Evolutionary conservation across 2,888 invertebrate species (phyloP).

Genomic region (Cosmopolites sordidus): DNA sequence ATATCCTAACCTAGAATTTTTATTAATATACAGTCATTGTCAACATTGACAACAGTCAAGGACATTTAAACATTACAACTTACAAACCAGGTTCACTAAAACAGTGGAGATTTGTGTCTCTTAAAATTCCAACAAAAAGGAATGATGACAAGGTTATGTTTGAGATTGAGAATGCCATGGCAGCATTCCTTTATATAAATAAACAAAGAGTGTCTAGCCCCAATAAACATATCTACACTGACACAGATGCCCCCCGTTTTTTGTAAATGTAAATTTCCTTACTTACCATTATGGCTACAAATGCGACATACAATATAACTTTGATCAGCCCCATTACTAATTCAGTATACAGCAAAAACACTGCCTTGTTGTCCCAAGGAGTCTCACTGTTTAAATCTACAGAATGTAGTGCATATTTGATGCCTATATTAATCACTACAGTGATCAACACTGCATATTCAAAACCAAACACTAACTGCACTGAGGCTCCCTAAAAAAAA

Average conservation of each 20-base stretch:
- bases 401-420: constrained; percentile 86
- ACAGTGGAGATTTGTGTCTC: too few relatives aligned
- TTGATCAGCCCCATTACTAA: constrained; percentile 69
- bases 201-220: too few relatives aligned
- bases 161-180: too few relatives aligned
- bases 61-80: too few relatives aligned
- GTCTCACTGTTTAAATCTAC: constrained; percentile 88
- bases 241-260: too few relatives aligned
- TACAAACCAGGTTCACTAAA: too few relatives aligned
- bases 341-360: constrained; percentile 94
- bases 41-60: neutral
- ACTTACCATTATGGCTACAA: constrained; percentile 93
- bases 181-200: too few relatives aligned
- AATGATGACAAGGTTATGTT: too few relatives aligned
- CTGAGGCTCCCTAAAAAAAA: constrained; percentile 72
- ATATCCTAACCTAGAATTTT: constrained; percentile 53
- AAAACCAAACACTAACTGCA: constrained; percentile 98
- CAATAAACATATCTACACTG: too few relatives aligned
- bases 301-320: constrained; percentile 73
- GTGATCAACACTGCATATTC: constrained; percentile 97
- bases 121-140: too few relatives aligned
- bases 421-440: constrained; percentile 84
- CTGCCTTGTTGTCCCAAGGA: constrained; percentile 99
- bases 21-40: constrained; percentile 10
- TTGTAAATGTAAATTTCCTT: neutral